Base-by-base conservation (phyloP, 1,140 invertebrate genomes). In the Drosophila asahinai region DNA sequence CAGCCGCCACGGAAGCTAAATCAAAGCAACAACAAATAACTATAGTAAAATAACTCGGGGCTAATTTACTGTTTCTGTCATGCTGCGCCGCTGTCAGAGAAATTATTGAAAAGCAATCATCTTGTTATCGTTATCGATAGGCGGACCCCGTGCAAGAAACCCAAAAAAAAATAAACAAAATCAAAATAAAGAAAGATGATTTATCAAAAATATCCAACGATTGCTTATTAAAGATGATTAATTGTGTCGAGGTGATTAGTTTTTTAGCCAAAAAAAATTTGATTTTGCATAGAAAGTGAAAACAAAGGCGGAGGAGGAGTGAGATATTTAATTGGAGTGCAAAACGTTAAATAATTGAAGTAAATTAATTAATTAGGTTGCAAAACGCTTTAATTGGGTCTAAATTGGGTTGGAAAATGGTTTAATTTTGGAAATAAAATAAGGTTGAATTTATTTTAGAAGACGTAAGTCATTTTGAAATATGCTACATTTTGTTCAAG, bases 41-140 rank as follows among this genome's bases (percentile, higher is more conserved):
- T 43, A 42, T 66, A 68, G 27, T 52, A 73, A 72, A 59, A 66
- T 59, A 61, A 59, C 75, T 62, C 17, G 59, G 22, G 51, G 54
- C 72, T 73, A 87, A 87, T 83, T 86, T 70, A 70, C 43, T 12
- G 67, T 73, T 48, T 73, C 58, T 73, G 74, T 81, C 77, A 86
- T 81, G 83, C 66, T 80, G 71, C 45, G 77, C 17, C 33, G 33
- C 30, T 3, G 17, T 9, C 52, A 55, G 62, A 48, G 77, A 77
- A 89, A 86, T 73, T 86, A 86, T 86, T 73, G 83, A 83, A 77
- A 87, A 55, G 52, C 67, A 83, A 83, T 86, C 71, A 86, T 83
- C 71, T 87, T 54, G 64, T 80, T 83, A 86, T 89, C 86, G 80
- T 64, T 86, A 80, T 77, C 61, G 54, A 38, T 43, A 48, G 54